Evolutionary conservation across 2,113 vertebrate genomes (phyloP), one percentile per base, ranked within the genome.

Genomic region (Eolophus roseicapilla): DNA sequence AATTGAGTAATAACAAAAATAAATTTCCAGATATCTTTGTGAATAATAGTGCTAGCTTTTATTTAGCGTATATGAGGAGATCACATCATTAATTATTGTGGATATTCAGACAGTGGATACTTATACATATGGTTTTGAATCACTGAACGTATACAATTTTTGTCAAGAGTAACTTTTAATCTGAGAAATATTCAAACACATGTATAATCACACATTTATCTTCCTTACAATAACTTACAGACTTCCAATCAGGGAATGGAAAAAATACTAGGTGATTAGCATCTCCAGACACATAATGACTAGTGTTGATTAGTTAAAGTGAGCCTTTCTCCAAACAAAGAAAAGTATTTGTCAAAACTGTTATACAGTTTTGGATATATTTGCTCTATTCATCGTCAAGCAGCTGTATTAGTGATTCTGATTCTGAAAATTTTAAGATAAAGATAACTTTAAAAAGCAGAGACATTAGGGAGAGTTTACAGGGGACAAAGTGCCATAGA

Each of bases 241-340:
- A n/a, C 35, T 93, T 92, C 47, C 60, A 93, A 68, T 90, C 87
- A 88, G 55, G 11, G 43, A 92, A 75, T 70, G 64, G 82, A 71
- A 91, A 94, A 96, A 93, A 91, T 65, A 93, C 68, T 92, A 81
- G 73, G 93, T 95, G 92, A 95, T 95, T 95, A 96, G 69, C 73
- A 49, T 82, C 86, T 82, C 93, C 88, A 88, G 92, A 86, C 76
- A 91, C 71, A 77, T 83, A 83, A 93, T 57, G 69, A 83, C 0
- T 37, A 86, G 90, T 84, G 90, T 63, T 96, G 93, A 97, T 80
- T 94, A 81, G 79, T 83, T 90, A 75, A 96, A 95, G 68, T n/a
- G 86, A 97, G 80, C 73, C 55, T 43, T 86, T 96, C 37, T 78
- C 76, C 83, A 96, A 96, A 94, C 85, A 96, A 78, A 83, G 55